These are phyloP conservation scores for Bhutanitis thaidina DNA, from an alignment of 2,888 invertebrate species.

Conservation along the genomic window DNA sequence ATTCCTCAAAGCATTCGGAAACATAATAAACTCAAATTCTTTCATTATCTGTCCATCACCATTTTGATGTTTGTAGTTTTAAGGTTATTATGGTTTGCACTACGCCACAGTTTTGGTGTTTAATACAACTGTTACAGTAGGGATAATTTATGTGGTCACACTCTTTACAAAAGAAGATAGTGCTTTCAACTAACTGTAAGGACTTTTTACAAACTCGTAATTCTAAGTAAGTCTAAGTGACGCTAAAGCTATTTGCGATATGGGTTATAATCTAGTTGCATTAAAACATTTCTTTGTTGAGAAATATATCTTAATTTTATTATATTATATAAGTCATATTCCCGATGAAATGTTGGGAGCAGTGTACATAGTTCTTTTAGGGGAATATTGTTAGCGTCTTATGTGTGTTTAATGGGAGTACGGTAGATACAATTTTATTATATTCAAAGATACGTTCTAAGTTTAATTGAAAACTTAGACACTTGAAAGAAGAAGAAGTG, in stretches of 20 bases:
- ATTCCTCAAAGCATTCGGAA: slow-evolving; percentile 80
- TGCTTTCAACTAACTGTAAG: not conserved
- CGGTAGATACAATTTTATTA: not conserved
- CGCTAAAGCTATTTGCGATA: slow-evolving; percentile 10
- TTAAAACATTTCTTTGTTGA: no score
- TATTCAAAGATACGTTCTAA: not conserved
- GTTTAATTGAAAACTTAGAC: no score
- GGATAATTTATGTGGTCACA: not conserved
- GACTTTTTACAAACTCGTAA: not conserved
- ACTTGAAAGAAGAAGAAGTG: no score
- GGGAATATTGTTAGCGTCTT: no score
- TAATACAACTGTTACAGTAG: slow-evolving; percentile 5
- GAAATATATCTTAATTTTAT: no score
- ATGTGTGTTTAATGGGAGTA: not conserved
- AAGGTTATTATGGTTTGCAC: slow-evolving; percentile 38
- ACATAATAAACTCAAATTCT: slow-evolving; percentile 31
- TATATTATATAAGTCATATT: no score
- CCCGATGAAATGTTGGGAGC: no score
- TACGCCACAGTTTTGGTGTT: slow-evolving; percentile 27
- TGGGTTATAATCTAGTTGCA: not conserved
- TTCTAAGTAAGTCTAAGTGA: not conserved
- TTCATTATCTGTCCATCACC: slow-evolving; percentile 38
- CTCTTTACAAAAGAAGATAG: not conserved
- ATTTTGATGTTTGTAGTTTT: slow-evolving; percentile 29
- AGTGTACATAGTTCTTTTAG: no score